These are phyloP conservation scores for Anthopleura xanthogrammica DNA, from an alignment of 92 coral and sea anemone genomes.

Conservation along the genomic window DNA sequence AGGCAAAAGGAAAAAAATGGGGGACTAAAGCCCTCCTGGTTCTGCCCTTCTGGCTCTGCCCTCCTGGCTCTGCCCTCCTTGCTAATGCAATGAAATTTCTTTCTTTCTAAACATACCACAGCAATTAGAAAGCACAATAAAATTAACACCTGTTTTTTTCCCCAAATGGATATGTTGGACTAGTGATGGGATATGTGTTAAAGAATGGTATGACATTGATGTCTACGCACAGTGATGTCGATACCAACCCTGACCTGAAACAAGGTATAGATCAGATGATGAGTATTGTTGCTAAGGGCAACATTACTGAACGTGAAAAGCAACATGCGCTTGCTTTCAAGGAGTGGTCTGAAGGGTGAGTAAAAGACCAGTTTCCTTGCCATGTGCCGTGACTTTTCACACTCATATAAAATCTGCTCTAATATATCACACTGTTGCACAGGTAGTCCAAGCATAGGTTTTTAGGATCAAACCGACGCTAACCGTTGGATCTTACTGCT, in stretches of 20 bases:
- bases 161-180: neutral
- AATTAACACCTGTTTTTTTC: no score
- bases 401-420: neutral
- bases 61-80: no score
- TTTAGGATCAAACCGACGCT: no score
- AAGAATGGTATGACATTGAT: conserved; percentile 72
- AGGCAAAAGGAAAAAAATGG: no score
- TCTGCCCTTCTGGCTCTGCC: no score
- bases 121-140: no score
- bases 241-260: conserved; percentile 51
- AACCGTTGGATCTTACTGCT: no score
- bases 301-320: conserved; percentile 71
- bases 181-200: conserved; percentile 91
- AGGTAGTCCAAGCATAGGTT: neutral
- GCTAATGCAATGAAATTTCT: no score
- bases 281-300: conserved; percentile 57
- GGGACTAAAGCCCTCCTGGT: no score
- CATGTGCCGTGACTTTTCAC: no score
- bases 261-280: conserved; percentile 47
- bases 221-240: conserved; percentile 51
- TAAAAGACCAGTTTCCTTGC: neutral
- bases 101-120: no score
- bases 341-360: conserved; percentile 84
- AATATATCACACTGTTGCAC: neutral
- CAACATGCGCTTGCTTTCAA: conserved; percentile 78